Evolutionary conservation across 2,797 vertebrate species (phyloP), one percentile per base, ranked within the genome.

Genomic region (Macropus fuliginosus): DNA sequence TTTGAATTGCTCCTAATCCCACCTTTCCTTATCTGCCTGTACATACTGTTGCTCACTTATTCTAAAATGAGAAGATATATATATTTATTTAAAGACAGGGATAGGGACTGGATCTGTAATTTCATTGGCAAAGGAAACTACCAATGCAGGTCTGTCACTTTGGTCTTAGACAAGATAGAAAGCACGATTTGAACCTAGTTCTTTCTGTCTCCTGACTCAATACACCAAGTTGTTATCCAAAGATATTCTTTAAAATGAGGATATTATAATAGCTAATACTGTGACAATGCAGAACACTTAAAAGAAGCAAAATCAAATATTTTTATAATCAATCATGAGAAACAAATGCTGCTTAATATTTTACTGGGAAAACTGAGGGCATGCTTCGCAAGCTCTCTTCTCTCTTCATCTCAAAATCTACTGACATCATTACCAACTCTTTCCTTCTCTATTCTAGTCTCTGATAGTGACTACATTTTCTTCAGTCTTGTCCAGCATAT

Each of bases 31-130:
- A 59, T 50, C 59, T 92, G 14, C 0, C n/a, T 91, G 87, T 28
- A 55, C 55, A 54, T 92, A 29, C 14, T 94, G 92, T 54, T 29
- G 91, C 31, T 91, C 0, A 93, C 28, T 5, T 89, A 55, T 21
- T 92, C 46, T 92, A 31, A 92, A 0, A 92, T 3, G 34, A 96
- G n/a, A 95, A 96, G 95, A 29, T 24, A 92, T 50, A 28, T 8
- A 8, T 52, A 52, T 52, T 95, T 90, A 94, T 16, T 87, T 16
- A 91, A 91, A 95, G 91, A 54, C 56, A 92, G 52, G 31, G 55
- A 55, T 56, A 93, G n/a, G 74, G 9, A 46, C 18, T 40, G n/a
- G n/a, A 81, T 6, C 21, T 81, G 18, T 81, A 46, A 40, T 81
- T 81, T 46, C n/a, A 81, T 0, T 40, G 66, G n/a, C 27, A 87